Conservation (phyloP, 2,888 invertebrate genomes). For the Mycogona germanica region DNA sequence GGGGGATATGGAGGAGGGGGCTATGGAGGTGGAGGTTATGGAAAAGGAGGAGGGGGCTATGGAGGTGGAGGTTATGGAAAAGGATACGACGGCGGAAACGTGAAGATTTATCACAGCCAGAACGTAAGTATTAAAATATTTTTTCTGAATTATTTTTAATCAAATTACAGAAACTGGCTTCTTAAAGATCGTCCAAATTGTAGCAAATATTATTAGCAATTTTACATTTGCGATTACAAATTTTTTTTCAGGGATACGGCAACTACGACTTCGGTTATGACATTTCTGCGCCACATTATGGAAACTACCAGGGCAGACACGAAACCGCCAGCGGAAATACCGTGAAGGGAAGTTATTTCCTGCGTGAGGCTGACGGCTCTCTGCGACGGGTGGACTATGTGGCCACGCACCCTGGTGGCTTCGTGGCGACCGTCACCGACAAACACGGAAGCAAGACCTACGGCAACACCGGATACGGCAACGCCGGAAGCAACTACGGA, state of each 20-base stretch:
- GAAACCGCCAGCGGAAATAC: slow-evolving; percentile 9
- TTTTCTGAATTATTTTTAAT: too few species aligned
- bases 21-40: not conserved
- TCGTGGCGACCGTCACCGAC: slow-evolving; percentile 15
- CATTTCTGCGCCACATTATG: slow-evolving; percentile 14
- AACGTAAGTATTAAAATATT: too few species aligned
- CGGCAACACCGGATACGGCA: slow-evolving; percentile 8
- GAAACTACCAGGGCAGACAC: slow-evolving; percentile 16
- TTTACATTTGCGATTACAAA: not conserved
- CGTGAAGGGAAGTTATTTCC: slow-evolving; percentile 12
- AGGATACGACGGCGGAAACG: not conserved
- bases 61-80: slow-evolving; percentile 3
- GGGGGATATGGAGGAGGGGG: too few species aligned
- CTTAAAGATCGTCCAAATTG: too few species aligned
- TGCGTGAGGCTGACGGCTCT: slow-evolving; percentile 14
- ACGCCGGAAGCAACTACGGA: not conserved
- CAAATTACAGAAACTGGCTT: too few species aligned
- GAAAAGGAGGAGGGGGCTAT: slow-evolving; percentile 2
- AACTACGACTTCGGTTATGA: slow-evolving; percentile 15
- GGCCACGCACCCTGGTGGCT: slow-evolving; percentile 16
- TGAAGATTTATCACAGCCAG: slow-evolving; percentile 3
- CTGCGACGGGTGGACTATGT: slow-evolving; percentile 15
- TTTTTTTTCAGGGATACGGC: slow-evolving; percentile 6
- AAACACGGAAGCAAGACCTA: slow-evolving; percentile 5
- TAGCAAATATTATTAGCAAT: not conserved